These are phyloP conservation scores for Nyctibius bracteatus DNA, from an alignment of 2,113 vertebrate genomes.

Conservation along the genomic window DNA sequence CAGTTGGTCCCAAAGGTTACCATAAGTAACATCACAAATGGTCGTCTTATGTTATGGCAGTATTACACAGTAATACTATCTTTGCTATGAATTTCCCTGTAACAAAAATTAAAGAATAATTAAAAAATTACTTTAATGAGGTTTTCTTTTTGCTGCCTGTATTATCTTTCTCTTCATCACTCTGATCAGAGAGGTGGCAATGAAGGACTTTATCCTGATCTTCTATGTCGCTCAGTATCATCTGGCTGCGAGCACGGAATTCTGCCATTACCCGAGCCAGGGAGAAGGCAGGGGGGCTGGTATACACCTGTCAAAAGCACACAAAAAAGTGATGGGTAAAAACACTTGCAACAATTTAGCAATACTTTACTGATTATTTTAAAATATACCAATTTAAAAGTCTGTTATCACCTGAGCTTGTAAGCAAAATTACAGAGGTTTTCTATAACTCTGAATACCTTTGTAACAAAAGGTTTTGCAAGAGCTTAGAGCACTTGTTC, in stretches of 20 bases:
- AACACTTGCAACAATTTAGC: background rate
- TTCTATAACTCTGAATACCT: background rate
- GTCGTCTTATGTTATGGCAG: background rate
- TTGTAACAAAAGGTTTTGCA: background rate
- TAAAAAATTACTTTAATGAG: constrained; percentile 66
- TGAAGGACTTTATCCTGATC: constrained; percentile 84
- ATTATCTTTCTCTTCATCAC: constrained; percentile 63
- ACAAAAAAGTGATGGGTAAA: background rate
- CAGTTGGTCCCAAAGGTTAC: background rate
- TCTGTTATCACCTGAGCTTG: background rate
- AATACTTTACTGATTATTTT: background rate
- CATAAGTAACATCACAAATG: background rate
- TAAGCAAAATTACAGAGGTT: background rate
- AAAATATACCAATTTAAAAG: background rate
- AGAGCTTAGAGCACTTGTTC: background rate
- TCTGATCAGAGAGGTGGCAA: constrained; percentile 70
- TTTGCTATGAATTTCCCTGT: background rate
- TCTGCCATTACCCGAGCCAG: constrained; percentile 81
- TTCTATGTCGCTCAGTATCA: constrained; percentile 81
- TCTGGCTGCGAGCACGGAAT: constrained; percentile 81
- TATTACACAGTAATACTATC: background rate
- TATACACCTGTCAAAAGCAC: constrained; percentile 74
- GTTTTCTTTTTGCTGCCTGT: constrained; percentile 48
- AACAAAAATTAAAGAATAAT: background rate
- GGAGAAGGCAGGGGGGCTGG: constrained; percentile 74